phyloP scores from a whole-genome alignment of 1,140 invertebrate genomes.

The Pristionchus pacificus region DNA sequence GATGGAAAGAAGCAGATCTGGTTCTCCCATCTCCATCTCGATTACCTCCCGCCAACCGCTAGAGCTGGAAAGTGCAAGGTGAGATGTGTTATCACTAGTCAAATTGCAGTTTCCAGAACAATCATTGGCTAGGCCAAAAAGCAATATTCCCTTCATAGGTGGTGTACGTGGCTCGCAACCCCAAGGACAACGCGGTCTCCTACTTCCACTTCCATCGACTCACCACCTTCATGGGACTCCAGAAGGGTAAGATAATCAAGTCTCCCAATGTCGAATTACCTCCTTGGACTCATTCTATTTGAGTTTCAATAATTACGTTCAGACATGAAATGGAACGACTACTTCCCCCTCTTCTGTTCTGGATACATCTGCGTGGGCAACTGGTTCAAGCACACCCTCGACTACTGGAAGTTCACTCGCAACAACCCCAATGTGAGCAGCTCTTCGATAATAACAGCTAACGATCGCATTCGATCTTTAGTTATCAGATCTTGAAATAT shows the following conservation, averaged over 20 bases:
- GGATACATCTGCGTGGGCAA: slow-evolving; percentile 57
- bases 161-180: slow-evolving; percentile 78
- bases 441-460: neutral
- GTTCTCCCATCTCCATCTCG: slow-evolving; percentile 71
- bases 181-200: slow-evolving; percentile 86
- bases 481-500: no score
- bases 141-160: neutral
- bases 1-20: slow-evolving; percentile 31
- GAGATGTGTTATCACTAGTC: no score
- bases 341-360: slow-evolving; percentile 49
- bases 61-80: slow-evolving; percentile 65
- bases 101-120: no score
- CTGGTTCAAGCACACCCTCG: slow-evolving; percentile 63
- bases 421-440: slow-evolving; percentile 59
- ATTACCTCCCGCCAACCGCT: slow-evolving; percentile 66
- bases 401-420: slow-evolving; percentile 58
- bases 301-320: neutral
- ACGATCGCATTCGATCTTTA: no score
- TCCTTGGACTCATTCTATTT: no score
- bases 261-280: no score
- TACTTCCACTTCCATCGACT: slow-evolving; percentile 77
- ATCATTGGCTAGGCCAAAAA: neutral
- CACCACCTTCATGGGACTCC: slow-evolving; percentile 50
- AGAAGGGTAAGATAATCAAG: slow-evolving; percentile 14
- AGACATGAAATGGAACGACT: slow-evolving; percentile 48